phyloP scores from a whole-genome alignment of 1,140 invertebrate species.

The Zeugodacus cucurbitae region DNA sequence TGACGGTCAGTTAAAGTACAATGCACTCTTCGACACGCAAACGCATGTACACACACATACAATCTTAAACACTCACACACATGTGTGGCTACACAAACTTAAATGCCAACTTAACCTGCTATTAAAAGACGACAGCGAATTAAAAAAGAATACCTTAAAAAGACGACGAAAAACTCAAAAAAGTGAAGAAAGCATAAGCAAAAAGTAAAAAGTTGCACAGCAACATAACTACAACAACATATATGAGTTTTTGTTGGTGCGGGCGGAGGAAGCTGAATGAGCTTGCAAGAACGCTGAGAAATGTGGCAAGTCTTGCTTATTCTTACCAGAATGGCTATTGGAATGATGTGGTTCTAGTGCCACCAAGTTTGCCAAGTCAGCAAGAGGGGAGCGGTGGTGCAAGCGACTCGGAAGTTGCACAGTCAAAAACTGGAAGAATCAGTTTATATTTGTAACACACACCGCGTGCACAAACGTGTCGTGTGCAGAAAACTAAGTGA shows the following conservation, averaged over 20 bases:
- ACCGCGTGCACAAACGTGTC: not conserved
- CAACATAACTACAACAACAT: not conserved
- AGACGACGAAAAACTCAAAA: not conserved
- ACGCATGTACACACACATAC: not conserved
- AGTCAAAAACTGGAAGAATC: constrained; percentile 32
- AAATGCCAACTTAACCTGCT: constrained; percentile 35
- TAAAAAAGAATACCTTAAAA: not conserved
- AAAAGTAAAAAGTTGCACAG: constrained; percentile 30
- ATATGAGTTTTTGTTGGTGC: not conserved
- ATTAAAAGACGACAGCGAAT: constrained; percentile 30
- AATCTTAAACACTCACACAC: not conserved
- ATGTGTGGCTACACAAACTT: not conserved
- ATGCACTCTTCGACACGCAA: constrained; percentile 22
- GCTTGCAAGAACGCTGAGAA: constrained; percentile 1
- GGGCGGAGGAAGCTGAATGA: not conserved
- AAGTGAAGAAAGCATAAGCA: constrained; percentile 21
- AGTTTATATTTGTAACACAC: constrained; percentile 18
- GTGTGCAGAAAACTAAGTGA: not conserved
- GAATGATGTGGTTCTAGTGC: not conserved
- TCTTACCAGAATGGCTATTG: not conserved
- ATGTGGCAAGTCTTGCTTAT: constrained; percentile 2
- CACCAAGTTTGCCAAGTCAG: not conserved
- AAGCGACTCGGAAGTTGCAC: not conserved
- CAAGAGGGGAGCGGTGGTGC: not conserved
- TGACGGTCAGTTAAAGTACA: constrained; percentile 32